Percentiles rank a stretch among this genome's conserved stretches.
phyloP scores from a whole-genome alignment of 1,140 invertebrate species.

The Daktulosphaira vitifoliae region DNA sequence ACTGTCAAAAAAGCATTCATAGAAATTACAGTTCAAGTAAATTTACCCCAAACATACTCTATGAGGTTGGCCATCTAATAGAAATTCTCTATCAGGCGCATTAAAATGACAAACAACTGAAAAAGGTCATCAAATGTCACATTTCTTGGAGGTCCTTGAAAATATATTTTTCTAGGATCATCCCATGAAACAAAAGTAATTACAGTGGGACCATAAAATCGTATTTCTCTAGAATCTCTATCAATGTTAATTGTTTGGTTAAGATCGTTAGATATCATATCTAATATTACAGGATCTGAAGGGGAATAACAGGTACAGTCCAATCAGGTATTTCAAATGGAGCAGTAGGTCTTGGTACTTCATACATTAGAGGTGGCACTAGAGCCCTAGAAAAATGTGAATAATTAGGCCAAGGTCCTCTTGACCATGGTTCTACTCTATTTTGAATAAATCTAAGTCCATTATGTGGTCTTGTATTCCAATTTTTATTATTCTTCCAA shows the following conservation, averaged over 20 bases:
- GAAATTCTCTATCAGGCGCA: slow-evolving; percentile 49
- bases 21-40: slow-evolving; percentile 76
- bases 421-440: slow-evolving; percentile 21
- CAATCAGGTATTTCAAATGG: slow-evolving; percentile 18
- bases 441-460: slow-evolving; percentile 11
- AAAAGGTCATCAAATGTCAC: slow-evolving; percentile 63
- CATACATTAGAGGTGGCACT: slow-evolving; percentile 9
- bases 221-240: slow-evolving; percentile 66
- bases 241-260: slow-evolving; percentile 79
- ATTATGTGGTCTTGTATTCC: slow-evolving; percentile 15
- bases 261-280: slow-evolving; percentile 55
- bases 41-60: slow-evolving; percentile 85
- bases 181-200: slow-evolving; percentile 74
- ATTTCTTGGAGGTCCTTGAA: slow-evolving; percentile 58
- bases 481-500: slow-evolving; percentile 25
- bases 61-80: slow-evolving; percentile 60
- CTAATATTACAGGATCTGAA: slow-evolving; percentile 50
- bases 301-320: slow-evolving; percentile 45
- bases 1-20: slow-evolving; percentile 86
- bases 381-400: slow-evolving; percentile 19
- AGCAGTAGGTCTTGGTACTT: slow-evolving; percentile 21
- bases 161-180: slow-evolving; percentile 75
- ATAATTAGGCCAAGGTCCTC: slow-evolving; percentile 21
- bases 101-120: slow-evolving; percentile 59
- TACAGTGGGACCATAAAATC: slow-evolving; percentile 75